Percentiles rank a stretch among this genome's conserved stretches.
phyloP scores from a whole-genome alignment of 2,888 invertebrate species.

The Agonopterix heracliana region DNA sequence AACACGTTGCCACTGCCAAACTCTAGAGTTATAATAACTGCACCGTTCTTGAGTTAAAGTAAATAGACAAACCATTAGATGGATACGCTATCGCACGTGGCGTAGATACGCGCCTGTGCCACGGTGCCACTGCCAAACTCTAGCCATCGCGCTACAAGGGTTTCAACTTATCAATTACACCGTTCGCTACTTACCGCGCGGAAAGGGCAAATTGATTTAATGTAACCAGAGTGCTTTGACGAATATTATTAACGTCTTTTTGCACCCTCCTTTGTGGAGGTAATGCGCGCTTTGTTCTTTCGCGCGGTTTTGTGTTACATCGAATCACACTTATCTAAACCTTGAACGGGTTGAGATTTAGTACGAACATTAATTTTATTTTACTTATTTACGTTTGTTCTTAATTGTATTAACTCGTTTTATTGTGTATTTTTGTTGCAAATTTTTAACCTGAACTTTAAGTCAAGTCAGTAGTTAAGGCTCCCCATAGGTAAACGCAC shows the following conservation, averaged over 20 bases:
- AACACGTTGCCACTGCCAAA: no score
- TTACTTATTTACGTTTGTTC: not conserved
- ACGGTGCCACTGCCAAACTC: conserved; percentile 59
- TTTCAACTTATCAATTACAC: conserved; percentile 77
- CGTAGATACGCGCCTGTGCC: conserved; percentile 27
- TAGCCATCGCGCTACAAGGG: conserved; percentile 70
- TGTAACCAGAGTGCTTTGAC: conserved; percentile 77
- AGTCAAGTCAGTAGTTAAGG: not conserved
- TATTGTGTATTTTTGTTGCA: not conserved
- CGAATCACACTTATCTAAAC: conserved; percentile 68
- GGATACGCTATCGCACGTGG: conserved; percentile 30
- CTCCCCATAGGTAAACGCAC: no score
- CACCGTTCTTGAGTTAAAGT: conserved; percentile 52
- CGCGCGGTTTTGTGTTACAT: conserved; percentile 62
- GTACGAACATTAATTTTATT: conserved; percentile 1
- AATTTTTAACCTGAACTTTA: not conserved
- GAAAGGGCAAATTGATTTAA: conserved; percentile 77
- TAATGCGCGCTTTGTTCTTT: conserved; percentile 72
- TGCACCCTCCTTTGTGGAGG: conserved; percentile 62
- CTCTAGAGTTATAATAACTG: no score
- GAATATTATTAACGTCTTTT: conserved; percentile 77
- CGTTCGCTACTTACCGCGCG: conserved; percentile 76
- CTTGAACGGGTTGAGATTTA: conserved; percentile 23
- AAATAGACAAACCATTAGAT: conserved; percentile 77
- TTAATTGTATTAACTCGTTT: not conserved